Evolutionary conservation across 2,113 vertebrate genomes (phyloP).

Genomic region (Athene cunicularia): DNA sequence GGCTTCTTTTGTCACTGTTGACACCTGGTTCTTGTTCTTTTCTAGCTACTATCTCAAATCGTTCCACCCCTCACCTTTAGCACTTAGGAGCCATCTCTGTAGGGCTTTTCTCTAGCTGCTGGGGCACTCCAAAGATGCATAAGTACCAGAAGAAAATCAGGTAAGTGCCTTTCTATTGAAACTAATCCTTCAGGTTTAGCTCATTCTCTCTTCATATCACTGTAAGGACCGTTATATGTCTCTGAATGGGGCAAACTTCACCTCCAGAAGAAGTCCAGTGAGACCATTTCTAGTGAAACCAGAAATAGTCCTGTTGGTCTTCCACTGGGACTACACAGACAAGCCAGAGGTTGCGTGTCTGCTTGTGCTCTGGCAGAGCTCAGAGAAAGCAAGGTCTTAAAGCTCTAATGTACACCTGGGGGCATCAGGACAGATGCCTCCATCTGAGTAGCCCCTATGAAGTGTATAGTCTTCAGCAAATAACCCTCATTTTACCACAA

Average conservation of each 20-base stretch:
- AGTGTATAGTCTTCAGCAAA: not conserved
- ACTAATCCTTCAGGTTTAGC: not conserved
- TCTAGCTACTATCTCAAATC: not conserved
- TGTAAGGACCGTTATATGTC: not conserved
- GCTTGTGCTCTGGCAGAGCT: not conserved
- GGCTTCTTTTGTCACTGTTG: not conserved
- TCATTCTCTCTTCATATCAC: not conserved
- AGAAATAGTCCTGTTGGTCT: not conserved
- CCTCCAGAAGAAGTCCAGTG: not conserved
- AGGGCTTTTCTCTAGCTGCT: not conserved
- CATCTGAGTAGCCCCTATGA: not conserved
- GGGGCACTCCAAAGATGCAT: not conserved
- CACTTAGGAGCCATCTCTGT: not conserved
- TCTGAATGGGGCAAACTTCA: not conserved
- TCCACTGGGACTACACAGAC: not conserved
- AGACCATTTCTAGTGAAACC: not conserved
- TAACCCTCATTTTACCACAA: not conserved
- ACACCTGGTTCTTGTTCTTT: not conserved
- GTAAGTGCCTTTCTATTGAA: not conserved
- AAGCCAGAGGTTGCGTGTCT: not conserved
- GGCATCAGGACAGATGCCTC: not conserved
- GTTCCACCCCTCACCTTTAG: not conserved
- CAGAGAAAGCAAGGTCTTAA: not conserved
- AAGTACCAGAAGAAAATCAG: not conserved
- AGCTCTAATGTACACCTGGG: not conserved